Conservation (phyloP, 2,888 invertebrate genomes). For the Thymelicus acteon region DNA sequence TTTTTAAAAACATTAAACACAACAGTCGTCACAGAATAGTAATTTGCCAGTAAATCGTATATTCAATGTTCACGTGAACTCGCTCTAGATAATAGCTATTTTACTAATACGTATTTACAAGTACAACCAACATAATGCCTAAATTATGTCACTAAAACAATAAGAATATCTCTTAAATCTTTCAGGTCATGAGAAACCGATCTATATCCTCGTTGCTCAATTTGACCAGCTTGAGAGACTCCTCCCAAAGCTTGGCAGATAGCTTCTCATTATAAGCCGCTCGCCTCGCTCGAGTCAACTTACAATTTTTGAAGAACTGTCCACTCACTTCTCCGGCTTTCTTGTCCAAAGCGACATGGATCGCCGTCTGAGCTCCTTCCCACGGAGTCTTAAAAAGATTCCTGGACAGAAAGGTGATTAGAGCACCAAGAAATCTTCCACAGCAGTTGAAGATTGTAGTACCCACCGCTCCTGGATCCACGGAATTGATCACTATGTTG, state of each 20-base stretch:
- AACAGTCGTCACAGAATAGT: no score
- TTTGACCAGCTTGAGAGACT: conserved; percentile 88
- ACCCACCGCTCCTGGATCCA: conserved; percentile 94
- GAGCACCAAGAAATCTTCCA: conserved; percentile 76
- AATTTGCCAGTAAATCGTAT: not conserved
- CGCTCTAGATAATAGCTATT: no score
- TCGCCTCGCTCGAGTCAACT: conserved; percentile 83
- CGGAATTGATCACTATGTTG: conserved; percentile 90
- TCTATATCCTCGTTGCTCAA: conserved; percentile 87
- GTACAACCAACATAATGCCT: not conserved
- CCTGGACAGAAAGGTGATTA: conserved; percentile 86
- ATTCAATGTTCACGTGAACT: not conserved
- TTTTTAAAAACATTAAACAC: no score
- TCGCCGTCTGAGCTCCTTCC: conserved; percentile 92
- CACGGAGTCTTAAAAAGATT: conserved; percentile 89
- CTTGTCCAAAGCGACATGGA: conserved; percentile 90
- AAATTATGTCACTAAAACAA: no score
- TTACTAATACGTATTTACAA: no score
- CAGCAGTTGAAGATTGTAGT: conserved; percentile 88
- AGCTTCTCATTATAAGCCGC: conserved; percentile 86
- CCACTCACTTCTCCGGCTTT: conserved; percentile 88
- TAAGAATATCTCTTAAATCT: not conserved
- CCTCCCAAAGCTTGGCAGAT: conserved; percentile 91
- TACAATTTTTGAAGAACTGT: conserved; percentile 91
- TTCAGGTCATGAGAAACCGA: conserved; percentile 66